These are phyloP conservation scores for Ecdyonurus torrentis DNA, from an alignment of 2,888 invertebrate genomes.

Conservation along the genomic window DNA sequence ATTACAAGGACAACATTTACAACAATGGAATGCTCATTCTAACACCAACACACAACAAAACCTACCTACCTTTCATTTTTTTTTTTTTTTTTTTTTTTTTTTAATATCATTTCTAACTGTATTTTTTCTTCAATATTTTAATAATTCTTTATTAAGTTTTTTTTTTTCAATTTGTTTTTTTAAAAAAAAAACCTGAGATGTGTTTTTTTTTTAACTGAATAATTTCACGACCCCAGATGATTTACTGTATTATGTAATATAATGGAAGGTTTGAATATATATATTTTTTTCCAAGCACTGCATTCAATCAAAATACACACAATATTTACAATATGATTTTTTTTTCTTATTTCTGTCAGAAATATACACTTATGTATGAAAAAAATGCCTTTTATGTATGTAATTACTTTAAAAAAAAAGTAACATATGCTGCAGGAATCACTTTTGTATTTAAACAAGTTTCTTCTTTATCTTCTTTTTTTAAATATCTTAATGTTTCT, in stretches of 20 bases:
- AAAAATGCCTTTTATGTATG: slow-evolving; percentile 4
- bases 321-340: slow-evolving; percentile 13
- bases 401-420: slow-evolving; percentile 2
- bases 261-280: slow-evolving; percentile 8
- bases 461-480: slow-evolving; percentile 3
- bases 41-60: slow-evolving; percentile 13
- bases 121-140: too few relatives aligned
- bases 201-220: background rate
- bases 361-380: slow-evolving; percentile 13
- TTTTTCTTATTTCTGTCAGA: slow-evolving; percentile 11
- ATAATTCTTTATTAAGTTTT: too few relatives aligned
- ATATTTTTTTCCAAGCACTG: slow-evolving; percentile 10
- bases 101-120: background rate
- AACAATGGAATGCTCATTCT: slow-evolving; percentile 14
- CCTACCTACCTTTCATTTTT: background rate
- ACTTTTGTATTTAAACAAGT: background rate
- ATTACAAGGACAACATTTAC: slow-evolving; percentile 10
- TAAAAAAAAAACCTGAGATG: slow-evolving; percentile 7
- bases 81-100: background rate
- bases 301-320: slow-evolving; percentile 11
- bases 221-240: slow-evolving; percentile 7
- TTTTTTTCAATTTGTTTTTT: too few relatives aligned
- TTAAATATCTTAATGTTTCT: too few relatives aligned
- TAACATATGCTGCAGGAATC: background rate
- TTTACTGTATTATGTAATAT: slow-evolving; percentile 4